phyloP scores from a whole-genome alignment of 2,888 invertebrate species.

The Thymelicus acteon region DNA sequence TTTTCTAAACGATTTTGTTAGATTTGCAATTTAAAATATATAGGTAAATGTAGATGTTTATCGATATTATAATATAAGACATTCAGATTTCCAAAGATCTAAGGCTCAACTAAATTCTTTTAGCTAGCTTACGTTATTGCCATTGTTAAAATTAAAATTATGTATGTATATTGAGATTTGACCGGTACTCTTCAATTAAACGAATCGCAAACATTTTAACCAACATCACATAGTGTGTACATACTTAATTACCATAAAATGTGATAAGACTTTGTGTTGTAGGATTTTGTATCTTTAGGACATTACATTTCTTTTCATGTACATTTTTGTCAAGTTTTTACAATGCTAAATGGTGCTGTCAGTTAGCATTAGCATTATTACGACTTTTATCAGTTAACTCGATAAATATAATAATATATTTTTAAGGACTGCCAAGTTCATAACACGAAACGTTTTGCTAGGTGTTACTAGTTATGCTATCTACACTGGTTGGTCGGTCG shows the following conservation, averaged over 20 bases:
- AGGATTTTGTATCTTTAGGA: slow-evolving; percentile 51
- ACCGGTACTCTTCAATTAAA: slow-evolving; percentile 41
- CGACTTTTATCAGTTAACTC: slow-evolving; percentile 43
- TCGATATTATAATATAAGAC: slow-evolving; percentile 76
- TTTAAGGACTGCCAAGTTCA: slow-evolving; percentile 33
- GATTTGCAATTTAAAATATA: slow-evolving; percentile 74
- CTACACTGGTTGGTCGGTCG: slow-evolving; percentile 1
- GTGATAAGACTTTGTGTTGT: slow-evolving; percentile 62
- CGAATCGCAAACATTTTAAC: slow-evolving; percentile 39
- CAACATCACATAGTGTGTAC: slow-evolving; percentile 50
- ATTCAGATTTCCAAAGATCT: slow-evolving; percentile 81
- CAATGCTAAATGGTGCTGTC: slow-evolving; percentile 58
- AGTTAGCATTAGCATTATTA: slow-evolving; percentile 50
- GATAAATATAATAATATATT: slow-evolving; percentile 36
- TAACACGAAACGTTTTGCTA: slow-evolving; percentile 24
- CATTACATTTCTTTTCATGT: slow-evolving; percentile 48
- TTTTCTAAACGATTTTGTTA: slow-evolving; percentile 84
- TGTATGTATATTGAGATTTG: slow-evolving; percentile 47
- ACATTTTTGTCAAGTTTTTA: slow-evolving; percentile 48
- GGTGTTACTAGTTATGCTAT: slow-evolving; percentile 25
- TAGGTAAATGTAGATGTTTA: slow-evolving; percentile 78
- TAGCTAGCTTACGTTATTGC: slow-evolving; percentile 64
- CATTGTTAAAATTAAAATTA: slow-evolving; percentile 48
- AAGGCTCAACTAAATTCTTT: slow-evolving; percentile 79
- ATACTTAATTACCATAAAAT: slow-evolving; percentile 60